These are phyloP conservation scores for Drosophila peninsularis DNA, from an alignment of 2,888 invertebrate genomes.

Conservation along the genomic window DNA sequence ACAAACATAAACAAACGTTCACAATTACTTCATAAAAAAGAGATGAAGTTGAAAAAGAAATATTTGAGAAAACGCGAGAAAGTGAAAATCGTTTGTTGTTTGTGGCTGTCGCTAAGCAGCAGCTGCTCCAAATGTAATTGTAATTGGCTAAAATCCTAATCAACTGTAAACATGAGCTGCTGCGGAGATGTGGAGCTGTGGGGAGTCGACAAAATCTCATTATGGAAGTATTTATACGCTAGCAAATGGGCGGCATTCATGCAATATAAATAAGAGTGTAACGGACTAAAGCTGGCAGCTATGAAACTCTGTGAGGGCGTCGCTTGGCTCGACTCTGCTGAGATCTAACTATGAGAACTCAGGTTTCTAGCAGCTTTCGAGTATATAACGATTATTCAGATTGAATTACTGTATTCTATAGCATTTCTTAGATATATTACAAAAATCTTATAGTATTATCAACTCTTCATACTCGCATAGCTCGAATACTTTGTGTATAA, in stretches of 20 bases:
- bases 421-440: too few species aligned
- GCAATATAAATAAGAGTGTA: neutral
- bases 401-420: too few species aligned
- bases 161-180: conserved; percentile 45
- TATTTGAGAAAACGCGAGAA: conserved; percentile 48
- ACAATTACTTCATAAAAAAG: conserved; percentile 39
- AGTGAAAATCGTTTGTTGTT: conserved; percentile 62
- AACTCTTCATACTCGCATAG: neutral
- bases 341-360: neutral
- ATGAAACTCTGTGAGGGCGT: neutral
- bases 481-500: neutral
- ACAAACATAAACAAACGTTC: conserved; percentile 41
- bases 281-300: neutral
- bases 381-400: too few species aligned
- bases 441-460: too few species aligned
- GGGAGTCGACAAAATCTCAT: conserved; percentile 35
- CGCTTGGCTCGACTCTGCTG: too few species aligned
- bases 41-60: conserved; percentile 10
- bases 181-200: neutral
- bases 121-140: conserved; percentile 69
- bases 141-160: conserved; percentile 69
- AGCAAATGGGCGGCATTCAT: neutral
- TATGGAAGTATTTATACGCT: conserved; percentile 29
- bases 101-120: conserved; percentile 42
- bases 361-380: neutral